Conservation (phyloP, 2,113 vertebrate genomes). For the Pluvialis apricaria region DNA sequence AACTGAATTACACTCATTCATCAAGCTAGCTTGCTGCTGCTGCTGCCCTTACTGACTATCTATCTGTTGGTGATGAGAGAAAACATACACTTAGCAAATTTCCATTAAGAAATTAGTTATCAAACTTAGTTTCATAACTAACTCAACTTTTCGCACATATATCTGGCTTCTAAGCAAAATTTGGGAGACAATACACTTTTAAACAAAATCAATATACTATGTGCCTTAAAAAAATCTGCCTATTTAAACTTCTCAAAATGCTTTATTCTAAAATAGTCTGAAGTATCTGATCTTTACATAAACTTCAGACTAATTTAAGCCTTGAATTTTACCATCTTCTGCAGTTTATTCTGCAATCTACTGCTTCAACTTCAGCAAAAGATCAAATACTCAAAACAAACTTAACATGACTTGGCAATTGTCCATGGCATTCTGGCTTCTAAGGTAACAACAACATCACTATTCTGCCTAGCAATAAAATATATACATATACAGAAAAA, state of each 20-base stretch:
- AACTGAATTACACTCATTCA: constrained; percentile 77
- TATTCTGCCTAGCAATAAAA: constrained; percentile 58
- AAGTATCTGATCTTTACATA: constrained; percentile 67
- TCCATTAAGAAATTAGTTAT: constrained; percentile 62
- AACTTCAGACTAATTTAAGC: constrained; percentile 70
- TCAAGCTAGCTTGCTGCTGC: constrained; percentile 18
- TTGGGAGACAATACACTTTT: constrained; percentile 66
- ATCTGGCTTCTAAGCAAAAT: constrained; percentile 69
- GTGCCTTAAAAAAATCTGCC: constrained; percentile 65
- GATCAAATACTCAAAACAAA: constrained; percentile 68
- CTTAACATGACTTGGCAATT: constrained; percentile 68
- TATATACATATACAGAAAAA: constrained; percentile 39
- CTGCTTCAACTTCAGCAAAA: constrained; percentile 67
- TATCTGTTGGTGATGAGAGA: constrained; percentile 68
- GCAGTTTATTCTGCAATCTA: constrained; percentile 59
- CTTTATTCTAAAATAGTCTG: constrained; percentile 58
- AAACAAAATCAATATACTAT: constrained; percentile 68
- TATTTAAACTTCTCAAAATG: constrained; percentile 63
- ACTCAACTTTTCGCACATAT: constrained; percentile 59
- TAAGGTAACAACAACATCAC: constrained; percentile 43
- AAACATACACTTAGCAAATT: constrained; percentile 62
- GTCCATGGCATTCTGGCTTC: constrained; percentile 77
- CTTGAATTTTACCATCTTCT: constrained; percentile 41
- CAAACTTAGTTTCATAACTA: constrained; percentile 66
- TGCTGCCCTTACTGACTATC: constrained; percentile 74